These are phyloP conservation scores for Drosophila willistoni DNA, from an alignment of 1,140 invertebrate genomes.

Conservation along the genomic window DNA sequence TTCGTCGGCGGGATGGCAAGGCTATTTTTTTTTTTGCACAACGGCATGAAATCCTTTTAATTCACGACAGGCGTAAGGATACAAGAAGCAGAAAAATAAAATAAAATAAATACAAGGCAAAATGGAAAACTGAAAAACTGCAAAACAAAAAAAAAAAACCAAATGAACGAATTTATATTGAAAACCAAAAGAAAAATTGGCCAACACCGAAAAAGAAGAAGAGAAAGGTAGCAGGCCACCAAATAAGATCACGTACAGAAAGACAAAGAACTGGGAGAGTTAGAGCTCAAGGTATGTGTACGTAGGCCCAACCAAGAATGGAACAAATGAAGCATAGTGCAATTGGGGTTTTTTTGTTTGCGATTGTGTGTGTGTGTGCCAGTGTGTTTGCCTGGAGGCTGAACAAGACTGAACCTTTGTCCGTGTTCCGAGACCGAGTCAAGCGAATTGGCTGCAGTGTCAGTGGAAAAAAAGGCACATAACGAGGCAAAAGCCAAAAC, in stretches of 20 bases:
- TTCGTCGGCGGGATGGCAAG: background rate
- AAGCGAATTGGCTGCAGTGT: conserved; percentile 45
- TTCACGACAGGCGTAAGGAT: conserved; percentile 74
- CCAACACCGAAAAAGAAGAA: conserved; percentile 57
- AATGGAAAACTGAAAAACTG: conserved; percentile 25
- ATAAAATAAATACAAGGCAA: conserved; percentile 7
- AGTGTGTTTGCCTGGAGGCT: conserved; percentile 40
- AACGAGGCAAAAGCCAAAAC: conserved; percentile 46
- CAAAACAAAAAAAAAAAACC: conserved; percentile 2
- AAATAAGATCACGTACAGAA: conserved; percentile 77
- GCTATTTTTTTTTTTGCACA: conserved; percentile 63
- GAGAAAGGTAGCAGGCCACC: conserved; percentile 7
- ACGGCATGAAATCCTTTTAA: conserved; percentile 78
- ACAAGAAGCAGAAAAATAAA: conserved; percentile 4
- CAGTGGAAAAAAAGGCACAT: conserved; percentile 42
- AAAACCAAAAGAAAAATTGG: conserved; percentile 68
- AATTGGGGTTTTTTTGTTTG: conserved; percentile 20
- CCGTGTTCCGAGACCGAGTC: background rate
- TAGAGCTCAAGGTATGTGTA: conserved; percentile 9
- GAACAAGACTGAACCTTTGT: conserved; percentile 7
- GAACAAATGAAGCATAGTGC: conserved; percentile 65
- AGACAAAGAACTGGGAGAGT: conserved; percentile 18
- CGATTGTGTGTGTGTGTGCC: conserved; percentile 36
- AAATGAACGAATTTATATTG: conserved; percentile 70
- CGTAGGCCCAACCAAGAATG: conserved; percentile 66